Evolutionary conservation across 2,113 vertebrate species (phyloP).

Genomic region (Aphyosemion australe): DNA sequence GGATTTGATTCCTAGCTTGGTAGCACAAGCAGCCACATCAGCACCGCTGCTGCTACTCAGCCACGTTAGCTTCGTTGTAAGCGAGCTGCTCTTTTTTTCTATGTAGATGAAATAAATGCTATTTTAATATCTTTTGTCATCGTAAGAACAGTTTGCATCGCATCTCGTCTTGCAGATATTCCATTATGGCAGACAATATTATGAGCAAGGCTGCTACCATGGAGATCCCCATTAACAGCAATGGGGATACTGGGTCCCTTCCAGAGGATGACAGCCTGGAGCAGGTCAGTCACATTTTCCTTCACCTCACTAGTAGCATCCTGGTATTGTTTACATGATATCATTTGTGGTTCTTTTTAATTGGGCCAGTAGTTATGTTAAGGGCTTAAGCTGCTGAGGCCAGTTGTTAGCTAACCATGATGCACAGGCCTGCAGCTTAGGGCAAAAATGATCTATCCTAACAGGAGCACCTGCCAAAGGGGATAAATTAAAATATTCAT

Average conservation of each 20-base stretch:
- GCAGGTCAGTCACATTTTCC: conserved; percentile 79
- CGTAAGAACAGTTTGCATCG: not conserved
- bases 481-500: no score
- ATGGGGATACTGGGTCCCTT: conserved; percentile 87
- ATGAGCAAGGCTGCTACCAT: conserved; percentile 97
- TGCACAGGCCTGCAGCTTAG: conserved; percentile 45
- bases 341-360: not conserved
- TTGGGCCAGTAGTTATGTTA: not conserved
- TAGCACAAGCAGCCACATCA: conserved; percentile 37
- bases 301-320: not conserved
- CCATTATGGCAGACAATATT: conserved; percentile 91
- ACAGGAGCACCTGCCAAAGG: no score
- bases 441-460: not conserved
- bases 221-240: conserved; percentile 97
- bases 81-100: not conserved
- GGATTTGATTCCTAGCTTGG: conserved; percentile 43
- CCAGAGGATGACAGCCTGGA: conserved; percentile 91
- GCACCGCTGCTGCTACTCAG: conserved; percentile 15
- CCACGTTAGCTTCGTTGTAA: conserved; percentile 42
- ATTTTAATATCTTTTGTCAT: not conserved
- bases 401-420: conserved; percentile 36
- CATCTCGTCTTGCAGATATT: conserved; percentile 53
- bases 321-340: not conserved
- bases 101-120: not conserved
- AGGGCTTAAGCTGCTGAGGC: conserved; percentile 11